phyloP scores from a whole-genome alignment of 2,113 vertebrate genomes.

The mouse (Mus musculus) region DNA sequence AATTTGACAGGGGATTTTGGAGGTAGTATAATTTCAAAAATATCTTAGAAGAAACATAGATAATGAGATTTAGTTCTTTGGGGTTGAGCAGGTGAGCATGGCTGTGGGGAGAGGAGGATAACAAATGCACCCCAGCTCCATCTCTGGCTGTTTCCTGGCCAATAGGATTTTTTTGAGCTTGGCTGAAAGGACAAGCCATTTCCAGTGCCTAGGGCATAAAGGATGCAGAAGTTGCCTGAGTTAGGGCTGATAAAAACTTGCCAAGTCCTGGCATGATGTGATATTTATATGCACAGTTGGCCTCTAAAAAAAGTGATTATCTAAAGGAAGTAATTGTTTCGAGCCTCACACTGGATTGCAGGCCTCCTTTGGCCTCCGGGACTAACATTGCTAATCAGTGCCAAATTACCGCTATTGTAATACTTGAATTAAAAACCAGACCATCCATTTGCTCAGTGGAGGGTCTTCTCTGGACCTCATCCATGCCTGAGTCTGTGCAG shows the following conservation, averaged over 20 bases:
- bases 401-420: conserved; percentile 72
- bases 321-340: conserved; percentile 83
- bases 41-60: neutral
- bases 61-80: neutral
- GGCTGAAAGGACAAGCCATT: conserved; percentile 55
- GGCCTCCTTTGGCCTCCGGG: conserved; percentile 74
- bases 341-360: conserved; percentile 70
- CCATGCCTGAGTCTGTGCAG: neutral
- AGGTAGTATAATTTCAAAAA: neutral
- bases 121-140: neutral
- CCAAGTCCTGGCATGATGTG: conserved; percentile 75
- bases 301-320: conserved; percentile 84
- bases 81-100: neutral
- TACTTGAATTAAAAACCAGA: conserved; percentile 65
- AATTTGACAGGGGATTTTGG: neutral
- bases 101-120: too few relatives aligned
- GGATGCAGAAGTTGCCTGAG: conserved; percentile 70
- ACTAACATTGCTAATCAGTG: conserved; percentile 72
- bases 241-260: conserved; percentile 82
- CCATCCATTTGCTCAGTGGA: conserved; percentile 70
- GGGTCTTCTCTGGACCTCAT: neutral
- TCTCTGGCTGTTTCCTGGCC: conserved; percentile 52
- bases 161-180: neutral
- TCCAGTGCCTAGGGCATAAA: conserved; percentile 71
- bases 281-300: conserved; percentile 82